A percentile compares a stretch with the other conserved stretches of the same genome.
These are phyloP conservation scores for Brachionus rubens DNA, from an alignment of 1,140 invertebrate species.

Conservation along the genomic window DNA sequence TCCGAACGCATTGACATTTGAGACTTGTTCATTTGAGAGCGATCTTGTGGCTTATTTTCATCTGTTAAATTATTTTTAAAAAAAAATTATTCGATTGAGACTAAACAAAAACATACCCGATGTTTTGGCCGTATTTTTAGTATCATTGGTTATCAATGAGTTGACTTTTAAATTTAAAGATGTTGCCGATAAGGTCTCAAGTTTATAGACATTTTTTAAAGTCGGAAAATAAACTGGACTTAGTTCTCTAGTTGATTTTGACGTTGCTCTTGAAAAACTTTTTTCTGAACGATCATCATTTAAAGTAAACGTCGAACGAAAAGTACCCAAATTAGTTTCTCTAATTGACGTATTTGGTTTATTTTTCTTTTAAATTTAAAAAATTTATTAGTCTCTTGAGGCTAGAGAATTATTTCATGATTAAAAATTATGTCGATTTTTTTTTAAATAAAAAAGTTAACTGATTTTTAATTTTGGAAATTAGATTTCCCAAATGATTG, in stretches of 20 bases:
- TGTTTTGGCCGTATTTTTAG: not conserved
- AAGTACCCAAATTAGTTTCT: not conserved
- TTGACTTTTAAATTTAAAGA: too few relatives aligned
- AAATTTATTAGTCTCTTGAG: too few relatives aligned
- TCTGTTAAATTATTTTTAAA: too few relatives aligned
- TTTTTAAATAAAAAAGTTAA: too few relatives aligned
- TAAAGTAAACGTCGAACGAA: not conserved
- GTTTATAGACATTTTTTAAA: slow-evolving; percentile 10
- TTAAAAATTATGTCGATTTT: too few relatives aligned
- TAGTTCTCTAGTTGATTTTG: not conserved
- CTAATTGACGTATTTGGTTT: not conserved
- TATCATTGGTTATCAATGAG: not conserved
- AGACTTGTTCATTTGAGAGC: not conserved
- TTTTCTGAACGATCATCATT: not conserved
- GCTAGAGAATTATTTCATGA: too few relatives aligned
- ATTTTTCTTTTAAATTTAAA: too few relatives aligned
- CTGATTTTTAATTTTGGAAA: too few relatives aligned
- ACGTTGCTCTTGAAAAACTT: not conserved
- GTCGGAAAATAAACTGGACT: slow-evolving; percentile 19
- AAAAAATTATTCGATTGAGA: too few relatives aligned
- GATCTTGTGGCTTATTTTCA: too few relatives aligned
- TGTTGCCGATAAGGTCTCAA: not conserved
- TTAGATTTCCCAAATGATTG: too few relatives aligned
- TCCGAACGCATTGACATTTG: not conserved
- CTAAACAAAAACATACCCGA: not conserved